Evolutionary conservation across 2,113 vertebrate species (phyloP).

Genomic region (Myrmecobius fasciatus): DNA sequence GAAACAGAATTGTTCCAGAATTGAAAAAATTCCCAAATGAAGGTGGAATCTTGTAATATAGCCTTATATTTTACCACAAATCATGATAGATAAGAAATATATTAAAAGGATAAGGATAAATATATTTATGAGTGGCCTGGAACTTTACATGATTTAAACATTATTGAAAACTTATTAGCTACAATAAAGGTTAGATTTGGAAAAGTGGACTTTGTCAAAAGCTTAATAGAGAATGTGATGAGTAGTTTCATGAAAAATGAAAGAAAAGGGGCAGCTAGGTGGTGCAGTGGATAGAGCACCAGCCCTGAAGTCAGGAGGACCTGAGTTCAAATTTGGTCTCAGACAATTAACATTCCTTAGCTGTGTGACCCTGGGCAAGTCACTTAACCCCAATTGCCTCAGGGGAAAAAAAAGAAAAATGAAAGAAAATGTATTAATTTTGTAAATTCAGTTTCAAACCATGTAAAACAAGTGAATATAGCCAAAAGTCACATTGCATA

Average conservation of each 20-base stretch:
- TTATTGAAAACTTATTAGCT: background rate
- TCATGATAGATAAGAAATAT: background rate
- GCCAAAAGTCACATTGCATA: background rate
- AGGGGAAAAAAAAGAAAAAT: too few species aligned
- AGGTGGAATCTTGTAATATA: background rate
- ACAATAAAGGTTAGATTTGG: background rate
- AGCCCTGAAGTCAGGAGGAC: too few species aligned
- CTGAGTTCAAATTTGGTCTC: too few species aligned
- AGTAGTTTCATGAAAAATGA: background rate
- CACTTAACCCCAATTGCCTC: too few species aligned
- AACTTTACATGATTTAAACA: background rate
- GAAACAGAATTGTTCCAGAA: background rate
- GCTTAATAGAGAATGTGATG: background rate
- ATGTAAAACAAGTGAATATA: background rate
- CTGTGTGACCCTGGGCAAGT: too few species aligned
- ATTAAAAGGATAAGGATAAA: background rate
- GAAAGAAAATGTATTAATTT: background rate
- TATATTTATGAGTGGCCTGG: background rate
- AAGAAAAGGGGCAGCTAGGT: too few species aligned
- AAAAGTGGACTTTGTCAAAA: background rate
- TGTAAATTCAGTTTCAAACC: background rate
- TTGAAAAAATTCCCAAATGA: background rate
- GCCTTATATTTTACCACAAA: background rate
- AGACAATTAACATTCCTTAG: too few species aligned
- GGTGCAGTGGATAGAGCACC: too few species aligned